Base-by-base conservation (phyloP, 1,140 invertebrate genomes). In the Brachionus rotundiformis region DNA sequence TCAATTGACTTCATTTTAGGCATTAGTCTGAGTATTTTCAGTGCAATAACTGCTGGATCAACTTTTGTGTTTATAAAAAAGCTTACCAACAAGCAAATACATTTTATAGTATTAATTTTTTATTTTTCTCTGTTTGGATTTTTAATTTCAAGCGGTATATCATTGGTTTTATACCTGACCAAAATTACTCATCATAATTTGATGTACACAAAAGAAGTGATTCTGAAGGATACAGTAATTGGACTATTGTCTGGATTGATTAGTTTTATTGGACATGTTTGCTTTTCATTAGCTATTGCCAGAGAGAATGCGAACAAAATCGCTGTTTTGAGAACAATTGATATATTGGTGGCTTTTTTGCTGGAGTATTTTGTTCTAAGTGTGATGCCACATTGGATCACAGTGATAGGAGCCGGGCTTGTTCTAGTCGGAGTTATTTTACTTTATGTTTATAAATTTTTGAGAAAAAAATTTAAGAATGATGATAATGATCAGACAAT, bases 201-300 rank as follows among this genome's bases (percentile, higher is more conserved):
- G 23, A 79, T 33, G 29, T 63, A 29, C 47, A 63, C 76, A 11
- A 79, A 79, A 54, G 44, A 79, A 39, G 31, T 79, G 13, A 59
- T 79, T 27, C 6, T 79, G 11, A 79, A 27, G 41, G 76, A 79
- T 27, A 39, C 59, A 16, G 49, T 49, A 29, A 36, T 54, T n/a
- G 31, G 47, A 8, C 31, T 79, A 19, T 16, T 79, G 47, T 47
- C 76, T 29, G 76, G 76, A 27, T 31, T 61, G 13, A 59, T 79
- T n/a, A 79, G 59, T 41, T 79, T 79, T 25, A 59, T 79, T 4
- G 76, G 76, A 41, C 76, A 79, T 59, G 76, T 61, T 59, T 59
- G 76, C 7, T 63, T 79, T 54, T 39, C 76, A 3, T 25, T 59
- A 3, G 76, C 76, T 3, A 63, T 79, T 7, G 47, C 44, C 5